phyloP scores from a whole-genome alignment of 2,888 invertebrate genomes.

The Mamestra brassicae region DNA sequence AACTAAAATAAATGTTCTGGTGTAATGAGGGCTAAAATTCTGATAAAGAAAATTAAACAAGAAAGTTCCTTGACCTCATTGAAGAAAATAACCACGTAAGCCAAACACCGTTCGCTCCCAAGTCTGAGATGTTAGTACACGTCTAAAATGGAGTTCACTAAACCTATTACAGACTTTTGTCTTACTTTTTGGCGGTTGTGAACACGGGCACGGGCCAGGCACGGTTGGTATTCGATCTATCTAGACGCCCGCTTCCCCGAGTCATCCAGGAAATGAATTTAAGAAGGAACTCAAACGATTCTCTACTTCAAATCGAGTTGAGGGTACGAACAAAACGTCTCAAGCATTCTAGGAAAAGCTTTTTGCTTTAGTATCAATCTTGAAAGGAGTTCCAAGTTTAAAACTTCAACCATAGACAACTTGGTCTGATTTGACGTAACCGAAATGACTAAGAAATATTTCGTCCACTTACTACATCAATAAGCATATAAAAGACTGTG shows the following conservation, averaged over 20 bases:
- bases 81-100: conserved; percentile 18
- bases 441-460: conserved; percentile 6
- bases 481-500: not conserved
- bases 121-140: conserved; percentile 35
- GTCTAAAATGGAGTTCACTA: conserved; percentile 51
- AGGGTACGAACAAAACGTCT: conserved; percentile 43
- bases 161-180: conserved; percentile 57
- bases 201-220: conserved; percentile 24
- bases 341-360: conserved; percentile 40
- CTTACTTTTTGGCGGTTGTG: conserved; percentile 56
- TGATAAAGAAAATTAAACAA: not conserved
- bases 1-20: not conserved
- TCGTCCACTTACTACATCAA: not conserved
- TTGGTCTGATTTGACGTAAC: conserved; percentile 9
- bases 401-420: conserved; percentile 19
- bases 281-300: conserved; percentile 65
- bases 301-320: conserved; percentile 58
- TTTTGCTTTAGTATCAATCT: conserved; percentile 39
- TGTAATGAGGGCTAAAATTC: not conserved
- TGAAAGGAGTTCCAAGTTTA: conserved; percentile 15
- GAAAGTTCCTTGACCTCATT: not conserved
- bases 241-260: conserved; percentile 57
- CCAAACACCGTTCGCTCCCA: conserved; percentile 12
- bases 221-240: conserved; percentile 66
- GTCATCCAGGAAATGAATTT: conserved; percentile 76